Percentiles rank a stretch among this genome's conserved stretches.
phyloP scores from a whole-genome alignment of 2,888 invertebrate genomes.

The Platycheirus rosarum region DNA sequence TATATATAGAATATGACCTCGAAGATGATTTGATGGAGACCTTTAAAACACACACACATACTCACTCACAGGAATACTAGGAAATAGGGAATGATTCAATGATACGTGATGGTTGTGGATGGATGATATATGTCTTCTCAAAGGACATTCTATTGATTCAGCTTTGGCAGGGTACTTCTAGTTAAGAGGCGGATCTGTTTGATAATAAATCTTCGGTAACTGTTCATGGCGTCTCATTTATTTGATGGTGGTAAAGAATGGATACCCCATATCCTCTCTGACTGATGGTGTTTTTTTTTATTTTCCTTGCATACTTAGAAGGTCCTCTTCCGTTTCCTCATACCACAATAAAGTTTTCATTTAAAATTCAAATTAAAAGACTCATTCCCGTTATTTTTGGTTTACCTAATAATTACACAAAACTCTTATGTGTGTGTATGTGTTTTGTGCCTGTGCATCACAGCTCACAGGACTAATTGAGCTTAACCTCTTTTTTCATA shows the following conservation, averaged over 20 bases:
- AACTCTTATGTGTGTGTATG: not conserved
- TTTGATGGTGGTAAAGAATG: not conserved
- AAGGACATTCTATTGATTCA: slow-evolving; percentile 62
- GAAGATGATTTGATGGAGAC: slow-evolving; percentile 52
- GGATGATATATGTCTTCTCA: slow-evolving; percentile 54
- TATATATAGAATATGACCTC: slow-evolving; percentile 50
- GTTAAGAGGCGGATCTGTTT: slow-evolving; percentile 54
- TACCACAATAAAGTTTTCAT: not conserved
- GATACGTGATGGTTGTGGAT: slow-evolving; percentile 42
- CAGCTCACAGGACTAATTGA: slow-evolving; percentile 63
- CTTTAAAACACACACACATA: slow-evolving; percentile 1
- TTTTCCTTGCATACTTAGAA: not conserved
- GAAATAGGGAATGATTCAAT: slow-evolving; percentile 59
- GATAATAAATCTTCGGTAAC: slow-evolving; percentile 66
- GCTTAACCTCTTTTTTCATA: slow-evolving; percentile 48
- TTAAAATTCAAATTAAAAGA: slow-evolving; percentile 41
- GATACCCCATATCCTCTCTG: slow-evolving; percentile 32
- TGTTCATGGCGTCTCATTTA: slow-evolving; percentile 51
- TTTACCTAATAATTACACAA: slow-evolving; percentile 26
- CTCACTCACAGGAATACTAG: not conserved
- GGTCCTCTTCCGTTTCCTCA: not conserved
- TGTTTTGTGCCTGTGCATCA: too few species aligned
- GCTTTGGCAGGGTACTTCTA: slow-evolving; percentile 53
- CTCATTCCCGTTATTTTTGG: not conserved
- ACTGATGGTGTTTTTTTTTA: slow-evolving; percentile 13